Evolutionary conservation across 2,888 invertebrate genomes (phyloP).

Genomic region (Eilema depressum): DNA sequence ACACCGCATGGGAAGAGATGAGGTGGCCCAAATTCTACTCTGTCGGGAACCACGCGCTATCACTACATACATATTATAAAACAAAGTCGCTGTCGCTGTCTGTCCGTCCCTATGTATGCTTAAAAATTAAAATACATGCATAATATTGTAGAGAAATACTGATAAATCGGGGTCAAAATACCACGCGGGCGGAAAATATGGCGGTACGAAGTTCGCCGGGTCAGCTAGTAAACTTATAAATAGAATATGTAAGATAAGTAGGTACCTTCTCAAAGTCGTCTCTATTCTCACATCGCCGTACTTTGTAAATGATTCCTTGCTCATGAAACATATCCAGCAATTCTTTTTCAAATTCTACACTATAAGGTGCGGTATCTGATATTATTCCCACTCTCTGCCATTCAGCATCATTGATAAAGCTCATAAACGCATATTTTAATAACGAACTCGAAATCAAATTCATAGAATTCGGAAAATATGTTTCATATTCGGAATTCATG

Average conservation of each 20-base stretch:
- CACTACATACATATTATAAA: too few species aligned
- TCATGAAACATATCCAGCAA: constrained; percentile 45
- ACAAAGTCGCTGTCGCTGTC: too few species aligned
- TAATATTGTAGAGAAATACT: too few species aligned
- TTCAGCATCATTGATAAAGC: constrained; percentile 40
- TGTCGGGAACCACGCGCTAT: too few species aligned
- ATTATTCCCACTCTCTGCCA: constrained; percentile 61
- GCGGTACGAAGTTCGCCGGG: too few species aligned
- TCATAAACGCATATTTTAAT: constrained; percentile 36
- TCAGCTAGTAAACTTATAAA: too few species aligned
- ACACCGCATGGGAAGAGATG: too few species aligned
- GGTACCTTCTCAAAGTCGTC: constrained; percentile 41
- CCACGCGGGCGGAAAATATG: too few species aligned
- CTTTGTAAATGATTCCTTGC: constrained; percentile 37
- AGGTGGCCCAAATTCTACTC: too few species aligned
- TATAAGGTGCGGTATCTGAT: constrained; percentile 56
- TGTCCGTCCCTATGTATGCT: too few species aligned
- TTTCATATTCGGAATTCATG: constrained; percentile 6
- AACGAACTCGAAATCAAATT: constrained; percentile 23
- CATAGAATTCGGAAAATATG: constrained; percentile 36
- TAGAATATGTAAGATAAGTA: background rate
- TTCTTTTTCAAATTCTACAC: constrained; percentile 51
- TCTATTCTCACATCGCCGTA: constrained; percentile 41
- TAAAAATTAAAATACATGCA: too few species aligned
- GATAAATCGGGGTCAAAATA: too few species aligned